Evolutionary conservation across 1,140 invertebrate species (phyloP), one percentile per base, ranked within the genome.

Genomic region (Ruditapes philippinarum): DNA sequence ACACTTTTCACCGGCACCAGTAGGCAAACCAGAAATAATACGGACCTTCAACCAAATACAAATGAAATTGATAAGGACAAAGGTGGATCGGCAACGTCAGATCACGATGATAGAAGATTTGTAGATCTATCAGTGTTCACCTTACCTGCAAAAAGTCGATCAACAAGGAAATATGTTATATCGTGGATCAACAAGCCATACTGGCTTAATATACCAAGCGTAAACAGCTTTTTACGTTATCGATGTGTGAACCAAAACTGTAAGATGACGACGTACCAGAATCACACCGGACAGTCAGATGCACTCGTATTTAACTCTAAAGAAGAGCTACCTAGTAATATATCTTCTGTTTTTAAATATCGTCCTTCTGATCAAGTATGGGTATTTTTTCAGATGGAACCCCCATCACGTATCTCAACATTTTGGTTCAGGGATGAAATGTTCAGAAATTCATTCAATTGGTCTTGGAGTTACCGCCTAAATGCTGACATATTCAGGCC

Each of bases 351-450:
- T 5, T n/a, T n/a, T 14, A 3, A 14, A 14, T 4, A 54, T 11
- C 51, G 51, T 54, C 62, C 62, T 33, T 14, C 7, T 14, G 45
- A 79, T 9, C 60, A 82, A 51, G 80, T 65, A n/a, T 82, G 80
- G 80, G 57, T 82, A 57, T 82, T 82, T 38, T 68, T 65, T 36
- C 12, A 49, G 14, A 36, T 82, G 38, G 80, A 82, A 68, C n/a
- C 38, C 3, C 80, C 80, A 28, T 4, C 14, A 1, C 17, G 22
- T n/a, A 12, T 31, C 36, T 22, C 28, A 22, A 31, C 17, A n/a
- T 12, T 2, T 3, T n/a, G 38, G 60, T 82, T 28, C n/a, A 42
- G 33, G 25, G 12, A 45, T 25, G 0, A 3, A 25, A 68, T 22
- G 5, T 82, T 49, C 49, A n/a, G n/a, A 3, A 65, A 62, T 31